Evolutionary conservation across 2,797 vertebrate genomes (phyloP), one percentile per base, ranked within the genome.

Genomic region (Labroides dimidiatus): DNA sequence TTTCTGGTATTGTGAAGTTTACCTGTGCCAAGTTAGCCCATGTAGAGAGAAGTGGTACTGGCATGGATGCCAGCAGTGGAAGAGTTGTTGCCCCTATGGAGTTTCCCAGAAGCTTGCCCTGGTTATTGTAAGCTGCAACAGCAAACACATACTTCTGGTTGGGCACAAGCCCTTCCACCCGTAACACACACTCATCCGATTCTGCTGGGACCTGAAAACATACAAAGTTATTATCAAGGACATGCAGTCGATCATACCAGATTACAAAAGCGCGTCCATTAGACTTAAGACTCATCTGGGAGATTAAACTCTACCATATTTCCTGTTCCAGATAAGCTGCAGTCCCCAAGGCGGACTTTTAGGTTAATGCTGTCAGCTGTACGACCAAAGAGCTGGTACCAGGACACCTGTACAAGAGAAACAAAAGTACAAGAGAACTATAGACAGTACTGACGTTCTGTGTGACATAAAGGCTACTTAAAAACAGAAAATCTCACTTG

Each of bases 81-180:
- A 93, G 92, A 6, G 96, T 96, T 12, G 92, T 94, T 73, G 93
- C 91, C 20, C 98, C 98, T 64, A 97, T 81, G 11, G 84, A 63
- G 55, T 91, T 90, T 13, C 97, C 96, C n/a, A 99, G 75, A 33
- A 98, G 92, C 57, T 91, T 94, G 21, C 96, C 96, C 73, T 94
- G 84, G 71, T 87, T 89, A 80, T 95, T 91, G 83, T 96, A 99
- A 0, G 96, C 97, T 69, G 96, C 96, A 0, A 98, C 80, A 6
- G 98, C 97, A 95, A 99, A 99, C 68, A 97, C 24, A 4, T 99
- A 99, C 69, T 91, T 96, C 87, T 96, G 95, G 88, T 99, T 97
- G 64, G 93, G 87, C 78, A 96, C 88, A 73, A 99, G 91, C 6
- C 92, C 95, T 48, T 93, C 91, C 42, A 96, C 93, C 84, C 86